Evolutionary conservation across 2,797 vertebrate genomes (phyloP), one percentile per base, ranked within the genome.

Genomic region (Semotilus atromaculatus): DNA sequence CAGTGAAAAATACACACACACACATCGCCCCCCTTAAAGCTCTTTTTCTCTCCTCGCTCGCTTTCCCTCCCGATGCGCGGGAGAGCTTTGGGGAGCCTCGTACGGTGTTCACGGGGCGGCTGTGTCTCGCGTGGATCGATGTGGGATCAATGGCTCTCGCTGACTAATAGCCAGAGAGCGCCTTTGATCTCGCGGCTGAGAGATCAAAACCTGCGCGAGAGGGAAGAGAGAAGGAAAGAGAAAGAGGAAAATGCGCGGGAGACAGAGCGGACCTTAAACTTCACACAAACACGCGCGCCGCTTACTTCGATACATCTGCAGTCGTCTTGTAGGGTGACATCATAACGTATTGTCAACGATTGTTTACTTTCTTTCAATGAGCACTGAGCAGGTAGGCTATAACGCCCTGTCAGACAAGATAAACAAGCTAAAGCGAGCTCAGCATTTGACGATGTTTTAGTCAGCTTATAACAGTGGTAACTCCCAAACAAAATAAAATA

Each of bases 171-270:
- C 95, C 95, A 95, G 94, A 95, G 95, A 96, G 93, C 93, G 93
- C 93, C 95, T 96, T 97, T 97, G 96, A 97, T 97, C 96, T 96
- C 91, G 92, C 92, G 95, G 94, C 95, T 95, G 95, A 94, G 94
- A 95, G 95, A 96, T 97, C 96, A 96, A 96, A 95, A 94, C 95
- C 94, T 89, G 93, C 91, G 93, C 93, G 92, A 93, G 93, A 94
- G 91, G 88, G 89, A 92, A 91, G 90, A 91, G 92, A 86, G 90
- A 55, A 92, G 88, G 92, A 83, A 91, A 92, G 91, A 92, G 91
- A 89, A 81, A 84, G 40, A 66, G 86, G 83, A 82, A 90, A 90
- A 90, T 86, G 93, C 91, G 91, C 94, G 90, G 93, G 92, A 93
- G 93, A 95, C 93, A 92, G 94, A 94, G 92, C 92, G 94, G 94